Evolutionary conservation across 2,888 invertebrate genomes (phyloP).

Genomic region (Acrobasis suavella): DNA sequence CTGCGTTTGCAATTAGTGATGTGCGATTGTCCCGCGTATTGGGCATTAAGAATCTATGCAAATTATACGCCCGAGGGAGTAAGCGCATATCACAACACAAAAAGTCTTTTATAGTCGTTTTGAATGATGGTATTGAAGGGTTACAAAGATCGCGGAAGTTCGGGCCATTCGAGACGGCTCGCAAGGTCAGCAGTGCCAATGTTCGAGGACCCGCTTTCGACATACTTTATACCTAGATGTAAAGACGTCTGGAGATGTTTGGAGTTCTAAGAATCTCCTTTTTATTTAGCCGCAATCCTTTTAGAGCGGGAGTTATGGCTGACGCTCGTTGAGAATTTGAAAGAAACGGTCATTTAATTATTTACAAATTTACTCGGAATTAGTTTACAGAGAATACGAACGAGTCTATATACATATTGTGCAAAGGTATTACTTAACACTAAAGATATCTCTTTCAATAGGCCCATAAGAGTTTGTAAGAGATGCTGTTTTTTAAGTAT

Average conservation of each 20-base stretch:
- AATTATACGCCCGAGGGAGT: constrained; percentile 51
- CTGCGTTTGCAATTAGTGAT: constrained; percentile 82
- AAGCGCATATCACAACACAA: constrained; percentile 41
- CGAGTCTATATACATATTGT: no score
- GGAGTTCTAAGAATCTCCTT: constrained; percentile 51
- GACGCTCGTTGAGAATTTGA: constrained; percentile 38
- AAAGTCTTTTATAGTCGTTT: constrained; percentile 58
- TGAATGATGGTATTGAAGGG: constrained; percentile 48
- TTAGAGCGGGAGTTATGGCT: constrained; percentile 61
- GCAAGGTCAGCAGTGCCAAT: constrained; percentile 57
- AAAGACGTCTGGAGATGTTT: constrained; percentile 38
- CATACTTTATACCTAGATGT: constrained; percentile 31
- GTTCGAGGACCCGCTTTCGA: constrained; percentile 31
- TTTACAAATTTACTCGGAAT: no score
- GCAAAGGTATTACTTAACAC: no score
- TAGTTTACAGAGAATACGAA: no score
- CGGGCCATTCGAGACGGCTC: constrained; percentile 45
- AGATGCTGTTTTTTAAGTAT: background rate
- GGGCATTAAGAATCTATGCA: constrained; percentile 71
- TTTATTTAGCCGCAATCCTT: constrained; percentile 62
- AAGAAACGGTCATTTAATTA: background rate
- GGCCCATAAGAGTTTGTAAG: background rate
- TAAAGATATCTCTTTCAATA: no score
- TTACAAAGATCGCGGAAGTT: constrained; percentile 61
- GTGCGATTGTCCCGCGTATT: constrained; percentile 69